phyloP scores from a whole-genome alignment of 2,113 vertebrate species.

The Corydoras sp. region DNA sequence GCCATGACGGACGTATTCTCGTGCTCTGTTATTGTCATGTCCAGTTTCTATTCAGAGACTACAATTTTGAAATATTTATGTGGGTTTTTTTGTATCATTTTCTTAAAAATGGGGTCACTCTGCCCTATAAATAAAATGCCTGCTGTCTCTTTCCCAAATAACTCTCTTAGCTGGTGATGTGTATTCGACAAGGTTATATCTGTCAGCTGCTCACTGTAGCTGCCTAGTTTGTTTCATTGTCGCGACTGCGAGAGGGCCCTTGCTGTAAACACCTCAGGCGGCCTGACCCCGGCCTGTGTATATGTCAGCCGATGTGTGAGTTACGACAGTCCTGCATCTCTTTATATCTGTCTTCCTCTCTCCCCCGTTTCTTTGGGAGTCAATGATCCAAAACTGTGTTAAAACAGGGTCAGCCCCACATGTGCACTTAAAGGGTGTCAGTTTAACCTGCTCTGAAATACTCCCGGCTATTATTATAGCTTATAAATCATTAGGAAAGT shows the following conservation, averaged over 20 bases:
- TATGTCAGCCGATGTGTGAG: slow-evolving; percentile 47
- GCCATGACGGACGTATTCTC: too few species aligned
- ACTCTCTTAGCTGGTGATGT: slow-evolving; percentile 9
- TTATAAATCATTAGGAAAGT: slow-evolving; percentile 82
- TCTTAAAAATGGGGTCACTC: not conserved
- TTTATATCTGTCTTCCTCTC: slow-evolving; percentile 48
- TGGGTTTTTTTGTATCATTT: not conserved
- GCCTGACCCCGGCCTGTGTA: slow-evolving; percentile 15
- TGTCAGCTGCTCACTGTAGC: slow-evolving; percentile 32
- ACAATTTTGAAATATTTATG: not conserved
- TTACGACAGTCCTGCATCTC: slow-evolving; percentile 56
- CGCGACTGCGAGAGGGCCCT: slow-evolving; percentile 29
- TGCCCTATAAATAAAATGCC: not conserved
- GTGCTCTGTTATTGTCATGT: too few species aligned
- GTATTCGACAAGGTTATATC: slow-evolving; percentile 16
- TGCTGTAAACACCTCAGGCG: slow-evolving; percentile 38
- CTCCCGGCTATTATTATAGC: slow-evolving; percentile 75
- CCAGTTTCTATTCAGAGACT: not conserved
- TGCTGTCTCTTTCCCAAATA: slow-evolving; percentile 14
- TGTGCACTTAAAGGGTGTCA: slow-evolving; percentile 69
- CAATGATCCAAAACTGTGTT: slow-evolving; percentile 73
- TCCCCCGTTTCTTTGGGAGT: slow-evolving; percentile 54
- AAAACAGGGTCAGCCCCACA: slow-evolving; percentile 71
- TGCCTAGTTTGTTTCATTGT: slow-evolving; percentile 31
- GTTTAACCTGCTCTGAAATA: slow-evolving; percentile 75